These are phyloP conservation scores for Hippocampus mohnikei DNA, from an alignment of 2,113 vertebrate species.

Conservation along the genomic window DNA sequence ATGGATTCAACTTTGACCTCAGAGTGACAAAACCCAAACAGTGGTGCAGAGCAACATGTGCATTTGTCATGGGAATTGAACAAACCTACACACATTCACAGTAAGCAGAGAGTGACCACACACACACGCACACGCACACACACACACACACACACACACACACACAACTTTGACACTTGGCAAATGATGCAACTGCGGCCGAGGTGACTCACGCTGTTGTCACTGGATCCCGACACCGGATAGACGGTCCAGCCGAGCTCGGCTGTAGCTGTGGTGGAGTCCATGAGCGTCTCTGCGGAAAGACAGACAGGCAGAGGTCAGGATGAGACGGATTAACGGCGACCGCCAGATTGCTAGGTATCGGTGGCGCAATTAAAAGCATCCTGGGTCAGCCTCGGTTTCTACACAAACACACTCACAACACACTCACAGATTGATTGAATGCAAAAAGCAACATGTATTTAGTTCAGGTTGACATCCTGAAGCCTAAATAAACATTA, in stretches of 20 bases:
- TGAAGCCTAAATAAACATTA: too few relatives aligned
- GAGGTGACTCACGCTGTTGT: slow-evolving; percentile 72
- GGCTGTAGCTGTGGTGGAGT: slow-evolving; percentile 95
- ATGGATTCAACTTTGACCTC: slow-evolving; percentile 52
- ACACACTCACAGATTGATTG: background rate
- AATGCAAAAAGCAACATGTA: background rate
- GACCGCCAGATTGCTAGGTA: background rate
- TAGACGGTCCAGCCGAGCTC: slow-evolving; percentile 96
- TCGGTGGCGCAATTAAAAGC: background rate
- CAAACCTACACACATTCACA: slow-evolving; percentile 31
- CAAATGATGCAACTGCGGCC: slow-evolving; percentile 6
- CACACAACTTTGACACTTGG: background rate
- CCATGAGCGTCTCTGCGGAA: slow-evolving; percentile 91
- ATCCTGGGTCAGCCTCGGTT: background rate
- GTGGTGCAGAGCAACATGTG: slow-evolving; percentile 15
- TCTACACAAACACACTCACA: background rate
- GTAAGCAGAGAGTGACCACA: background rate
- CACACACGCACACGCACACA: background rate
- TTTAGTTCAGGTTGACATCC: too few relatives aligned
- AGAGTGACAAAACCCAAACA: slow-evolving; percentile 63
- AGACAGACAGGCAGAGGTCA: slow-evolving; percentile 35
- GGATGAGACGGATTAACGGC: background rate
- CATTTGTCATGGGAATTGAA: slow-evolving; percentile 28
- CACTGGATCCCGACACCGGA: slow-evolving; percentile 88
- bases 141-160: background rate